Evolutionary conservation across 2,113 vertebrate species (phyloP), one percentile per base, ranked within the genome.

Genomic region (Octodon degus): DNA sequence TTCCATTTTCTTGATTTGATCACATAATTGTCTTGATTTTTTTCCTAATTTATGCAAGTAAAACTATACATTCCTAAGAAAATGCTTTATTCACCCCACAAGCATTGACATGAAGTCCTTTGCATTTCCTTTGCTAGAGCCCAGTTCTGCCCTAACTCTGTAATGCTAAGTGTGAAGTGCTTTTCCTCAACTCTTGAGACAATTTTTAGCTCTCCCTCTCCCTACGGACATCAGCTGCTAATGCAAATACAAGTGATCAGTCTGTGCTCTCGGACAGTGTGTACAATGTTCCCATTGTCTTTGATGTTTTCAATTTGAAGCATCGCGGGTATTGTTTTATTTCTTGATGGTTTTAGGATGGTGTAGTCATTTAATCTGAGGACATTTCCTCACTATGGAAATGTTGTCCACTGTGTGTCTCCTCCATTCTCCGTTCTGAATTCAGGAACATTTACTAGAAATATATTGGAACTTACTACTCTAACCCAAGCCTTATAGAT

Each of bases 1-100:
- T 25, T n/a, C 27, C 11, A 17, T 90, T 94, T 95, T 88, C 43
- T 92, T 92, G 65, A 86, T 82, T 58, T 86, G 43, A 32, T 60
- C n/a, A 84, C 55, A 50, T 43, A 1, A 0, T 67, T 55, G n/a
- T 13, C 7, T 32, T 34, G 3, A 12, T 37, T 30, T 65, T 80
- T 20, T 88, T 58, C 93, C 40, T 74, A 72, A 24, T 60, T 89
- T 17, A 14, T 16, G 11, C 6, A 47, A 8, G 10, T 16, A 47
- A 90, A 7, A 47, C 65, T 80, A 76, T n/a, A 74, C 63, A 70
- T 68, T 72, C 81, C 16, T 19, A 86, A 25, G 10, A 65, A 68
- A 43, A 50, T 74, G 50, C 1, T 82, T 94, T 58, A 8, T 5
- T 40, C 67, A 12, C 3, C 14, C n/a, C n/a, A 40, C 20, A 96